Evolutionary conservation across 2,797 vertebrate genomes (phyloP).

Genomic region (Astyanax mexicanus): DNA sequence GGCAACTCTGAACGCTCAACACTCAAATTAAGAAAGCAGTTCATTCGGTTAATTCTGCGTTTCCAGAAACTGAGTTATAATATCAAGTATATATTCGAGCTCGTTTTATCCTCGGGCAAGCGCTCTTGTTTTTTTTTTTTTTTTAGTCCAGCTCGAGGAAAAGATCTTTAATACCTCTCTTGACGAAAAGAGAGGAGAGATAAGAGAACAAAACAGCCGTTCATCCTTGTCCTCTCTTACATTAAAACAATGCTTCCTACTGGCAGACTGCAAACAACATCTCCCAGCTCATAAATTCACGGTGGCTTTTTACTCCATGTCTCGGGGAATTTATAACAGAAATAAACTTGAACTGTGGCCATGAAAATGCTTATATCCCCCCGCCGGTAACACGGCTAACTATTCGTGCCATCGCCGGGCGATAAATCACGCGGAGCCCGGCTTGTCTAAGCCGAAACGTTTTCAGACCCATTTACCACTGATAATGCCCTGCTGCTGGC

Average conservation of each 20-base stretch:
- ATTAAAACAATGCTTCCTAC: slow-evolving; percentile 65
- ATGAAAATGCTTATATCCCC: slow-evolving; percentile 72
- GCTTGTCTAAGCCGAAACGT: slow-evolving; percentile 60
- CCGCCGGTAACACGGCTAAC: slow-evolving; percentile 63
- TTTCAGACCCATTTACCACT: slow-evolving; percentile 73
- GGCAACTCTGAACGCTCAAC: slow-evolving; percentile 27
- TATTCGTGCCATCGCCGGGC: slow-evolving; percentile 61
- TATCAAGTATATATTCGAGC: not conserved
- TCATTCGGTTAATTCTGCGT: not conserved
- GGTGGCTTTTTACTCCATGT: slow-evolving; percentile 63
- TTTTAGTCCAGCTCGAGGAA: slow-evolving; percentile 42
- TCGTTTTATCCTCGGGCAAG: slow-evolving; percentile 38
- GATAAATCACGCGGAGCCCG: slow-evolving; percentile 67
- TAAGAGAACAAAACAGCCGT: slow-evolving; percentile 54
- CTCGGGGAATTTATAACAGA: slow-evolving; percentile 70
- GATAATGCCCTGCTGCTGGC: slow-evolving; percentile 68
- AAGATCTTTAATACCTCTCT: slow-evolving; percentile 47
- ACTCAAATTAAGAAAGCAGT: slow-evolving; percentile 14
- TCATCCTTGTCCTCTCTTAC: slow-evolving; percentile 62
- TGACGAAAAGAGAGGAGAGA: slow-evolving; percentile 42
- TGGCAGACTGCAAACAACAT: slow-evolving; percentile 66
- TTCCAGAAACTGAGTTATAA: slow-evolving; percentile 3
- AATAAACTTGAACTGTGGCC: slow-evolving; percentile 76
- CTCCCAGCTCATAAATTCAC: slow-evolving; percentile 64
- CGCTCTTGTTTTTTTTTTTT: slow-evolving; percentile 23